Evolutionary conservation across 2,888 invertebrate genomes (phyloP), one percentile per base, ranked within the genome.

Genomic region (Pristionchus japonicus): DNA sequence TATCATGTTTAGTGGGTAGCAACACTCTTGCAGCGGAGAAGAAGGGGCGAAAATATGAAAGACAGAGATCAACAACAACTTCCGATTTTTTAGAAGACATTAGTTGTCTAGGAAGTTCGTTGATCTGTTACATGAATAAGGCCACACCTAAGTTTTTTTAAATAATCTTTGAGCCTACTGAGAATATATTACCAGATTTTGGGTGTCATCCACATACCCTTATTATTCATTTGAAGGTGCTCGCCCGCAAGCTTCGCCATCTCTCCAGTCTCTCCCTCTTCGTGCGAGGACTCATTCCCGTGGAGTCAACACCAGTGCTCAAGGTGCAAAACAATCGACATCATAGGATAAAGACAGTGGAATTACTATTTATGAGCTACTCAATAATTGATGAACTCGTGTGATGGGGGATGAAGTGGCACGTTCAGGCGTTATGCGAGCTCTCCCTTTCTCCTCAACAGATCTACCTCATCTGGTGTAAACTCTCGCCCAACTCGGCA

Each of bases 401-500:
- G 57, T 4, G 57, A 57, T 23, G n/a, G n/a, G 23, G 9, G n/a
- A 57, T 57, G 57, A 57, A 23, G 57, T 57, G n/a, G 52, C 52
- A 52, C 43, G 37, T 47, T 43, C 77, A 85, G 49, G 67, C 88
- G 1, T 87, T 93, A 0, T 74, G 89, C 7, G 77, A 88, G 6
- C 77, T 92, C n/a, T 84, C 89, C 13, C 87, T 93, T 9, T 88
- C 88, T 67, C 91, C 91, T 13, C 90, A 90, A n/a, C 93, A 93
- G 88, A 91, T 93, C 82, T 93, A 92, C 85, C 91, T 93, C 52
- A 91, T 93, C 31, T 93, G 93, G 93, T 91, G 93, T 88, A 91
- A 92, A 37, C 92, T 93, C 84, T 88, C 90, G 9, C 85, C 87
- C 0, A 89, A 89, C 1, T 89, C 90, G 40, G 87, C 91, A 23